phyloP scores from a whole-genome alignment of 92 coral and sea anemone species.

The Zoanthus gigantus region DNA sequence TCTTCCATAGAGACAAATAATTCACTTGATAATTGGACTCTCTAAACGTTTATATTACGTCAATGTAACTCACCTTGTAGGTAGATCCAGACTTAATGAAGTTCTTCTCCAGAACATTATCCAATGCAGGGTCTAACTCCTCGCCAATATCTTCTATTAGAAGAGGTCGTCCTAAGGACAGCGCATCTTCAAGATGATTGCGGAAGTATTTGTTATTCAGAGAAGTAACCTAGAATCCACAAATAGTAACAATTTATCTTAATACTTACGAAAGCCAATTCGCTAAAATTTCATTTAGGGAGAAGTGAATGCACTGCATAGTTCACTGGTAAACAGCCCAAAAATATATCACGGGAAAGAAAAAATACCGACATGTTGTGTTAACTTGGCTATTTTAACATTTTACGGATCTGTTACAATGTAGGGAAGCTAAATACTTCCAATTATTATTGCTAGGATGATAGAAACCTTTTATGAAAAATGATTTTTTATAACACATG shows the following conservation, averaged over 20 bases:
- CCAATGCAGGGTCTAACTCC: conserved; percentile 92
- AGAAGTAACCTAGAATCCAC: conserved; percentile 72
- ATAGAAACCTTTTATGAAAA: no score
- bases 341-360: no score
- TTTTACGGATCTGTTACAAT: no score
- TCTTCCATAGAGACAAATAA: no score
- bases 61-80: conserved; percentile 62
- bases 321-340: no score
- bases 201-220: conserved; percentile 93
- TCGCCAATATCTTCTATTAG: conserved; percentile 93
- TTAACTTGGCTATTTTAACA: no score
- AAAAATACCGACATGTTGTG: no score
- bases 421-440: no score
- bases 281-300: not conserved
- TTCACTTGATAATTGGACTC: not conserved
- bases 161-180: conserved; percentile 87
- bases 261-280: not conserved
- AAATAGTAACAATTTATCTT: not conserved
- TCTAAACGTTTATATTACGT: not conserved
- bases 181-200: conserved; percentile 83
- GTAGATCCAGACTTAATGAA: conserved; percentile 94
- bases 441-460: no score
- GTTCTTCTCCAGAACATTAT: conserved; percentile 87
- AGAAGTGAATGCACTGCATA: not conserved
- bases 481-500: no score